Base-by-base conservation (phyloP, 1,140 invertebrate genomes). In the Papilio polytes region DNA sequence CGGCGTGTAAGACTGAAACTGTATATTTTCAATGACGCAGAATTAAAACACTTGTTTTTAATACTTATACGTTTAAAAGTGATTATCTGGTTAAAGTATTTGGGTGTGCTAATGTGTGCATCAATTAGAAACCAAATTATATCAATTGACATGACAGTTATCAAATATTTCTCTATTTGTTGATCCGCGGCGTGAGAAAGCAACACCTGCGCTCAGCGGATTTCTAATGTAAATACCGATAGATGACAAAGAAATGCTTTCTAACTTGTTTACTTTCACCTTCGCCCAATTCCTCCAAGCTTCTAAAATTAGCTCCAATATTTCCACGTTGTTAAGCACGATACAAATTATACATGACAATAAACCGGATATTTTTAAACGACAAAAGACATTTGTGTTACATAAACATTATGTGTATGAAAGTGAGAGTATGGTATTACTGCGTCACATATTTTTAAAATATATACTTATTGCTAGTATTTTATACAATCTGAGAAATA, bases 191-290 rank as follows among this genome's bases (percentile, higher is more conserved):
- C 82, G 84, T 92, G 90, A 87, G 91, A 94, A 93, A 94, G 90
- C 90, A 84, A 82, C 87, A 83, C 85, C 83, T 86, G 84, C 88
- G 85, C 85, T 89, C 89, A 87, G 87, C 90, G 90, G 89, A 90
- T 94, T 92, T 94, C 91, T 91, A 90, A 92, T 94, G 89, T 86
- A 91, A 92, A 94, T 90, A 90, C 89, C 89, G 87, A 92, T 92
- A 89, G 87, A 86, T 83, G 77, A 80, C 80, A 85, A 89, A 88
- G 85, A 90, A 91, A 89, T 89, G 89, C 89, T 92, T 91, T 92
- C 91, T 90, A 92, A 91, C 87, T 74, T 83, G 89, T 91, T 82
- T 85, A 78, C 77, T 78, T 86, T 90, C 80, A 89, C 91, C 90
- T 90, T 91, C 89, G 82, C 88, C 84, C 41, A 87, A 87, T 84